Base-by-base conservation (phyloP, 2,888 invertebrate genomes). In the Leptinotarsa rubiginosa region DNA sequence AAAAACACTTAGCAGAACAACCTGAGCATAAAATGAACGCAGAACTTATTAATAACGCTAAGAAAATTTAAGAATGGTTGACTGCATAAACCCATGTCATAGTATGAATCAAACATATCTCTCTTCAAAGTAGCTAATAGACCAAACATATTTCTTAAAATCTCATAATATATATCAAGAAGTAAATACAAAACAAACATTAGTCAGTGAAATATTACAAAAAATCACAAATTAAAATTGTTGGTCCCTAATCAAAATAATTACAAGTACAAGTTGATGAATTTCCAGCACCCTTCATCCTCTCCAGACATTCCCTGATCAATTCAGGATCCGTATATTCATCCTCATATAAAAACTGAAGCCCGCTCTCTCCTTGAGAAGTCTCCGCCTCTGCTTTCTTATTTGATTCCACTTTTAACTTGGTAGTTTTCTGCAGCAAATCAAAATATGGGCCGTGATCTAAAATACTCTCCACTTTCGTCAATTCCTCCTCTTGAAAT, bases 371-470 rank as follows among this genome's bases (percentile, higher is more conserved):
- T 13, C 75, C 77, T 64, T 75, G 71, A 10, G 69, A 64, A 7
- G 65, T 47, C 68, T 79, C 78, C 3, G 65, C 22, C 41, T 78
- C 76, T 47, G 68, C 72, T 70, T 78, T 78, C 20, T 80, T 81
- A 18, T 69, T 71, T 18, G 67, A 56, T 12, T 78, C 49, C 65
- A 78, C 77, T 22, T 79, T 79, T 25, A 83, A 62, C 67, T 80
- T 81, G 22, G 80, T 81, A 13, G 82, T 81, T 74, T 82, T 81
- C 16, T 81, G 80, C 49, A 83, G 69, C 68, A 84, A 75, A 74
- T 84, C 83, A 72, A 79, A 82, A 64, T 80, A 81, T 10, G 83
- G 83, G 10, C 83, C 83, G 72, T 79, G 79, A 65, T 81, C 80
- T 54, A 82, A 79, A 50, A 81, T 75, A 71, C 77, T 73, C 73